Evolutionary conservation across 2,113 vertebrate species (phyloP).

Genomic region (Dicaeum eximium): DNA sequence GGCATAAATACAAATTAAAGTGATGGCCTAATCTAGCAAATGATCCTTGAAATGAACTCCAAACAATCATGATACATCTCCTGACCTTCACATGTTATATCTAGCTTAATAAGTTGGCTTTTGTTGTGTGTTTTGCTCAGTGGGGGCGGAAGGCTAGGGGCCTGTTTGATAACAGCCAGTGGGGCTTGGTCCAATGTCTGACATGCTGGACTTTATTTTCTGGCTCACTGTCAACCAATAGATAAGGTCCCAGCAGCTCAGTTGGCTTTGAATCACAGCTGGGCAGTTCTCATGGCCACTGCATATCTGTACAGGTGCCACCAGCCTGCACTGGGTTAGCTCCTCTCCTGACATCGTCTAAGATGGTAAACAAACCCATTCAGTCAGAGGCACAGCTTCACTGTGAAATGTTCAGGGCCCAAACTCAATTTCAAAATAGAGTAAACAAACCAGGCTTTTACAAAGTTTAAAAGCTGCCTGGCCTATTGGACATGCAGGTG

Average conservation of each 20-base stretch:
- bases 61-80: not conserved
- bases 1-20: not conserved
- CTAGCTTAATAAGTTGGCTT: not conserved
- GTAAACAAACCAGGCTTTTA: not conserved
- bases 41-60: not conserved
- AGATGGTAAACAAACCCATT: not conserved
- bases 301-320: not conserved
- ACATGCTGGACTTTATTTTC: not conserved
- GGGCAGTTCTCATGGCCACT: not conserved
- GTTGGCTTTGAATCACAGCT: not conserved
- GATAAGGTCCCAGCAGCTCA: not conserved
- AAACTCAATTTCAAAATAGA: not conserved
- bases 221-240: not conserved
- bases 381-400: not conserved
- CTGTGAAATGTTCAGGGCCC: not conserved
- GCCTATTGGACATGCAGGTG: not conserved
- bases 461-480: not conserved
- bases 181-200: not conserved
- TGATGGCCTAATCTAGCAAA: not conserved
- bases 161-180: not conserved
- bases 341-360: not conserved
- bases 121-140: not conserved
- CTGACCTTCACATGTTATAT: not conserved
- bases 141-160: rapidly evolving
- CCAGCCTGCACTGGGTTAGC: not conserved